These are phyloP conservation scores for Nibea coibor DNA, from an alignment of 2,113 vertebrate genomes.

Conservation along the genomic window DNA sequence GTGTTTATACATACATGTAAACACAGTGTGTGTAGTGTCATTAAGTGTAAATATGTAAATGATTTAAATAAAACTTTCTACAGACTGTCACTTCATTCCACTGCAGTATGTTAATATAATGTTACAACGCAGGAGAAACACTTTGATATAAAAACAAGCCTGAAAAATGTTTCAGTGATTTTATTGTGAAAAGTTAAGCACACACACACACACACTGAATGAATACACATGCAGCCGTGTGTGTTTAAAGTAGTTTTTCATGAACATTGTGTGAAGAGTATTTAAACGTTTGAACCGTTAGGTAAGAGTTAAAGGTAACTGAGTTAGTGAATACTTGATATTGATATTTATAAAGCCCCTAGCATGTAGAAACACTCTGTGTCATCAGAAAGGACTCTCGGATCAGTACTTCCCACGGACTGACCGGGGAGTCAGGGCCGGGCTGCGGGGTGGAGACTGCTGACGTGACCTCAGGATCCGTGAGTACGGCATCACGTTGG, in stretches of 20 bases:
- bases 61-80: slow-evolving; percentile 12
- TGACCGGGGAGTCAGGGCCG: slow-evolving; percentile 72
- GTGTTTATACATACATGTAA: background rate
- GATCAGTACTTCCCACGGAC: slow-evolving; percentile 74
- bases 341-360: slow-evolving; percentile 39
- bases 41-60: slow-evolving; percentile 29
- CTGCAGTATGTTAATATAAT: background rate
- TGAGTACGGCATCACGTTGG: slow-evolving; percentile 80
- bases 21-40: background rate
- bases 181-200: slow-evolving; percentile 15
- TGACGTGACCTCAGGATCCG: slow-evolving; percentile 85
- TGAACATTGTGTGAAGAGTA: too few species aligned
- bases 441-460: slow-evolving; percentile 80
- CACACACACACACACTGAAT: slow-evolving; percentile 10
- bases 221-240: background rate
- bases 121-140: background rate
- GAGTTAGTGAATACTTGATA: slow-evolving; percentile 8
- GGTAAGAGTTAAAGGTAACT: background rate
- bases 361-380: background rate
- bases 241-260: slow-evolving; percentile 10
- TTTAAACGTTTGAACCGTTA: too few species aligned
- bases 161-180: background rate
- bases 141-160: background rate
- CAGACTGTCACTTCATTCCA: background rate
- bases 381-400: too few species aligned